phyloP scores from a whole-genome alignment of 2,113 vertebrate species.

The Grallaria varia region DNA sequence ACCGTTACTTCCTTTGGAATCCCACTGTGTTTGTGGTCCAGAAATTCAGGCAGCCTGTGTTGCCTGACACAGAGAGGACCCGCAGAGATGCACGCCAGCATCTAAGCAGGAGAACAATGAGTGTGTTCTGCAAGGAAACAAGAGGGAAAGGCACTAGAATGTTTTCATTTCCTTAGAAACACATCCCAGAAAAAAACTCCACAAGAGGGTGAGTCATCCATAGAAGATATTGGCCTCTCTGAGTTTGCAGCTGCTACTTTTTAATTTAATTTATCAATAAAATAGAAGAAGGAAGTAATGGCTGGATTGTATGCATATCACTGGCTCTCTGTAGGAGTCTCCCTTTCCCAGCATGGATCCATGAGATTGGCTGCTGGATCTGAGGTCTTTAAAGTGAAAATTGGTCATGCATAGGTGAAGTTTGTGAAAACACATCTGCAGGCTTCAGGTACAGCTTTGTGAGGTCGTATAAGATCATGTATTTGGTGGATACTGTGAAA shows the following conservation, averaged over 20 bases:
- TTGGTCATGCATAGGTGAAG: neutral
- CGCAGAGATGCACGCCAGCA: neutral
- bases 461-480: neutral
- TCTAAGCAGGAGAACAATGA: neutral
- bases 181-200: neutral
- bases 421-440: neutral
- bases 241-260: neutral
- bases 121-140: neutral
- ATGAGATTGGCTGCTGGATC: neutral
- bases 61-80: neutral
- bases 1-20: neutral
- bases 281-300: neutral
- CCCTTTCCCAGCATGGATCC: neutral
- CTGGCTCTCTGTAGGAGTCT: neutral
- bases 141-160: neutral
- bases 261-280: neutral
- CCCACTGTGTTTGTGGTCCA: accelerated
- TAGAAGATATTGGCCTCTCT: neutral
- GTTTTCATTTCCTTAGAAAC: conserved; percentile 45
- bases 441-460: neutral
- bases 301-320: neutral
- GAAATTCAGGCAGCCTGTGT: neutral
- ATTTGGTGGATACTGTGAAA: neutral
- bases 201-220: conserved; percentile 7
- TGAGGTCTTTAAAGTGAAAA: neutral